Evolutionary conservation across 2,797 vertebrate genomes (phyloP).

Genomic region (Labeo calbasu): DNA sequence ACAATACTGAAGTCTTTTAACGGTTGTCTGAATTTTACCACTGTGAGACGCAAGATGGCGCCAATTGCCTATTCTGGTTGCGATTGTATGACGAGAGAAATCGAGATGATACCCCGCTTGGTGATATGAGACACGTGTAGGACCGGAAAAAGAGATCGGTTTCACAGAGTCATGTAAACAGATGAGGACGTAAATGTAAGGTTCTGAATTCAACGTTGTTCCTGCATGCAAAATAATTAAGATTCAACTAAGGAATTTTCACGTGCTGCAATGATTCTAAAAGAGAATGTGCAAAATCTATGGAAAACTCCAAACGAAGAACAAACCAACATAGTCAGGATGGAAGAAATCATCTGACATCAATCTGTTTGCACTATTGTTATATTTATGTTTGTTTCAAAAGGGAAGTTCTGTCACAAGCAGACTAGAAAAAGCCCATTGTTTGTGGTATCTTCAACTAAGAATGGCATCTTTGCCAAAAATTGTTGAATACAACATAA

Average conservation of each 20-base stretch:
- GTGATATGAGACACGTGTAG: neutral
- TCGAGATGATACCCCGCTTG: neutral
- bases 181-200: too few relatives aligned
- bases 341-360: neutral
- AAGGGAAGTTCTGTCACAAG: slow-evolving; percentile 3
- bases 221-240: neutral
- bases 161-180: too few relatives aligned
- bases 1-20: neutral
- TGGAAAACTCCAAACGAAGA: neutral
- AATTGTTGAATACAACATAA: neutral
- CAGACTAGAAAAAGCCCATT: neutral
- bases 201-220: too few relatives aligned
- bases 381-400: neutral
- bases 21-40: neutral
- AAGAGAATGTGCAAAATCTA: neutral
- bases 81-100: neutral
- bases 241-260: neutral
- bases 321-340: neutral
- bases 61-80: neutral
- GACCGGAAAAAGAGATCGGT: too few relatives aligned
- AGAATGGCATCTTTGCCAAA: neutral
- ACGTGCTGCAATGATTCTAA: neutral
- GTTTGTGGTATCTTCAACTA: neutral
- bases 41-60: neutral
- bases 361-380: neutral